Evolutionary conservation across 2,888 invertebrate species (phyloP).

Genomic region (Pseudococcus viburni): DNA sequence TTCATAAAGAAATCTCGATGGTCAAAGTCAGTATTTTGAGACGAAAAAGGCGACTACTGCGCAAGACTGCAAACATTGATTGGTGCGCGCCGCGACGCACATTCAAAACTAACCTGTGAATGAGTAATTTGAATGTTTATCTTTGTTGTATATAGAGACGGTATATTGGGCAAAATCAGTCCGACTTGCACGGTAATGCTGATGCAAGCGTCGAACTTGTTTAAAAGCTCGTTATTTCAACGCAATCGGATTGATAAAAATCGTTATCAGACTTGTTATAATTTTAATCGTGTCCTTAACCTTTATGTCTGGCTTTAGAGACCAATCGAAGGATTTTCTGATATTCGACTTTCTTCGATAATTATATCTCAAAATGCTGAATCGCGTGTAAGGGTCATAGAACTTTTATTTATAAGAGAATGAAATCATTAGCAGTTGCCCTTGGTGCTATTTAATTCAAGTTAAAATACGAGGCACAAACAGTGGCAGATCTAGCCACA

Average conservation of each 20-base stretch:
- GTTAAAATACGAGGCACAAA: too few relatives aligned
- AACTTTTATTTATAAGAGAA: too few relatives aligned
- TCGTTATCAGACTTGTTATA: not conserved
- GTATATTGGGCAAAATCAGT: not conserved
- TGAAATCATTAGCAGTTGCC: too few relatives aligned
- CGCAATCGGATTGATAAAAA: not conserved
- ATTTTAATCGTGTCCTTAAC: not conserved
- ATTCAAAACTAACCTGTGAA: constrained; percentile 41
- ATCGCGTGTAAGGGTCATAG: too few relatives aligned
- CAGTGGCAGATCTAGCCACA: too few relatives aligned
- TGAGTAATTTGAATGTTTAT: constrained; percentile 17
- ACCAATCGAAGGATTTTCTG: not conserved
- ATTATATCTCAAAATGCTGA: not conserved
- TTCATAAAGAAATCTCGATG: not conserved
- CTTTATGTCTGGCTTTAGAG: not conserved
- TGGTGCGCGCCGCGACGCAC: not conserved
- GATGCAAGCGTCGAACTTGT: not conserved
- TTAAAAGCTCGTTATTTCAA: not conserved
- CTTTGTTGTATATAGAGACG: not conserved
- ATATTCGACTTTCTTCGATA: not conserved
- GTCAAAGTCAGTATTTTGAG: constrained; percentile 22
- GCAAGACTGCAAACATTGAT: constrained; percentile 19
- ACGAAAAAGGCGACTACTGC: not conserved
- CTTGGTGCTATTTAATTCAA: too few relatives aligned
- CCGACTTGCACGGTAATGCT: not conserved